Evolutionary conservation across 2,888 invertebrate genomes (phyloP).

Genomic region (Drosophila sordidula): DNA sequence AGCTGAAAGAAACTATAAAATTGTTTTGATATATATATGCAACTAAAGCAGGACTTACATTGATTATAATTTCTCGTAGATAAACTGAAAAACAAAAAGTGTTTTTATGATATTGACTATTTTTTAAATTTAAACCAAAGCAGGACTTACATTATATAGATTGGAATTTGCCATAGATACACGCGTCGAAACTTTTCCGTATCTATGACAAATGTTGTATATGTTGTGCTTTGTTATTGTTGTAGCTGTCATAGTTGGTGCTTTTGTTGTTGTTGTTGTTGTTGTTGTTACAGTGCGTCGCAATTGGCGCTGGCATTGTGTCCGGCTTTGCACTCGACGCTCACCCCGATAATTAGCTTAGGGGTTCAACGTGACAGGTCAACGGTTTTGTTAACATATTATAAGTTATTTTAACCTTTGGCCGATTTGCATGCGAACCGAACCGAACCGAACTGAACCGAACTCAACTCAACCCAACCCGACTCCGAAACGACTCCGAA

Average conservation of each 20-base stretch:
- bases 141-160: too few species aligned
- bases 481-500: slow-evolving; percentile 15
- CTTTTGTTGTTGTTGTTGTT: slow-evolving; percentile 9
- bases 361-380: slow-evolving; percentile 81
- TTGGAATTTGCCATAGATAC: not conserved
- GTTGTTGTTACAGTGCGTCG: slow-evolving; percentile 21
- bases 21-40: too few species aligned
- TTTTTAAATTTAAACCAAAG: not conserved
- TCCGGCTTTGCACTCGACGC: slow-evolving; percentile 48
- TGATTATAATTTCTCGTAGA: too few species aligned
- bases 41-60: too few species aligned
- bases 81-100: too few species aligned
- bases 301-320: slow-evolving; percentile 22
- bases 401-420: slow-evolving; percentile 81
- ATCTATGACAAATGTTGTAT: slow-evolving; percentile 36
- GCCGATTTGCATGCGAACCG: slow-evolving; percentile 69
- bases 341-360: slow-evolving; percentile 80
- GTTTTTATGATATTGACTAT: too few species aligned
- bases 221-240: slow-evolving; percentile 3
- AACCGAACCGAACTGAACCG: slow-evolving; percentile 17
- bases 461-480: slow-evolving; percentile 10
- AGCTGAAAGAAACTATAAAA: too few species aligned
- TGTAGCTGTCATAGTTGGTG: not conserved
- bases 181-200: slow-evolving; percentile 4
- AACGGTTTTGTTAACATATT: slow-evolving; percentile 79